phyloP scores from a whole-genome alignment of 2,888 invertebrate genomes.

The Lithophane socia region DNA sequence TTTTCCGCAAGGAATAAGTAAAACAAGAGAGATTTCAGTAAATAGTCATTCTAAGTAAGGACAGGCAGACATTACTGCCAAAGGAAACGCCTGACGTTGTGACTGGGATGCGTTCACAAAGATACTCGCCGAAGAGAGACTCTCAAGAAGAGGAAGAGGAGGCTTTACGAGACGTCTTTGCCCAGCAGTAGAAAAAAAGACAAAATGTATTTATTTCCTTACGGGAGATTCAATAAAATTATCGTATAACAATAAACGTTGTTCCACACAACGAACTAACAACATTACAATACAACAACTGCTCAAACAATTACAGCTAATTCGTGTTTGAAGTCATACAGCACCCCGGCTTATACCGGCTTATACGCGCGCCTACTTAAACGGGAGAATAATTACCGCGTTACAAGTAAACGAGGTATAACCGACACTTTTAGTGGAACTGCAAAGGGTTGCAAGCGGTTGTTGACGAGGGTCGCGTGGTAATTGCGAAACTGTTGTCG shows the following conservation, averaged over 20 bases:
- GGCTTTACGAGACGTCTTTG: not conserved
- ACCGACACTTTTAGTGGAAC: conserved; percentile 48
- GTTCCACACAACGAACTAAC: conserved; percentile 19
- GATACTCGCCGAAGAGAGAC: not conserved
- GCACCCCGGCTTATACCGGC: conserved; percentile 53
- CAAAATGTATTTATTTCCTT: not conserved
- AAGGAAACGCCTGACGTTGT: not conserved
- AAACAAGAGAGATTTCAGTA: not conserved
- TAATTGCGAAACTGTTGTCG: conserved; percentile 55
- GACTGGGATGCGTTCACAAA: not conserved
- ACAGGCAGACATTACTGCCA: not conserved
- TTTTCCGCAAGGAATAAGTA: not conserved
- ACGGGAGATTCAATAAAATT: not conserved
- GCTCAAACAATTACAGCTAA: conserved; percentile 64
- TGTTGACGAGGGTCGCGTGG: conserved; percentile 53
- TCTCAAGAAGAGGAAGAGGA: not conserved
- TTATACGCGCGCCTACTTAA: conserved; percentile 56
- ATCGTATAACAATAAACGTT: conserved; percentile 6
- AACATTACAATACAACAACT: conserved; percentile 47
- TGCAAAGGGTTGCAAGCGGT: conserved; percentile 48
- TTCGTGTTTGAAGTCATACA: conserved; percentile 61
- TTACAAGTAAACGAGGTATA: conserved; percentile 48
- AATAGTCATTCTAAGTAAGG: not conserved
- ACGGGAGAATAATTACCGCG: conserved; percentile 59
- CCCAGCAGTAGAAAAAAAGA: not conserved